These are phyloP conservation scores for Elephas maximus DNA, from an alignment of 2,113 vertebrate genomes.

Conservation along the genomic window DNA sequence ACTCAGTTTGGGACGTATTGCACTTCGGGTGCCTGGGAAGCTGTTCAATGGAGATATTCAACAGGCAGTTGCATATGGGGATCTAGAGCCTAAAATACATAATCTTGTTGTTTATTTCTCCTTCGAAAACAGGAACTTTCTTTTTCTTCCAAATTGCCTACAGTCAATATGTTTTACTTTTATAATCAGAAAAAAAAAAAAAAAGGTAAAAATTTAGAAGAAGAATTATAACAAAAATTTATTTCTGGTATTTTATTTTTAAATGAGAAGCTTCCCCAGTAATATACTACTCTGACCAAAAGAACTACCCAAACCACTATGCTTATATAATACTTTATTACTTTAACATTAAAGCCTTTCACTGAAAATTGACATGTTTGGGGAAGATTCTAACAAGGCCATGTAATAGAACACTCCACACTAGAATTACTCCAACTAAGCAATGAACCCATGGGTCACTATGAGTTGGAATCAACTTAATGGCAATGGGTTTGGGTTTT, in stretches of 20 bases:
- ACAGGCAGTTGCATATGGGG: background rate
- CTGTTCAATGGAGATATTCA: constrained; percentile 21
- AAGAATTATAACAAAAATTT: constrained; percentile 28
- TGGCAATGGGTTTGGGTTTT: no score
- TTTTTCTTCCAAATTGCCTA: constrained; percentile 56
- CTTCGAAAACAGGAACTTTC: constrained; percentile 28
- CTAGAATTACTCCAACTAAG: constrained; percentile 30
- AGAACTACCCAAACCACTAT: background rate
- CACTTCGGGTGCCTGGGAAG: background rate
- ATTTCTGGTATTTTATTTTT: constrained; percentile 42
- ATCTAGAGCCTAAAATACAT: constrained; percentile 20
- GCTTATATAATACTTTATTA: constrained; percentile 34
- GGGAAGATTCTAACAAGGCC: constrained; percentile 33
- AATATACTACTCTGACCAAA: constrained; percentile 4
- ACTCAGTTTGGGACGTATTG: background rate
- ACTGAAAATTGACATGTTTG: constrained; percentile 13
- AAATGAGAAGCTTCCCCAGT: background rate
- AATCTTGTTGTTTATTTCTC: constrained; percentile 46
- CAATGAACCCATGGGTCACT: background rate
- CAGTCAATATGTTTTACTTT: constrained; percentile 29
- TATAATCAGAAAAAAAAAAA: constrained; percentile 31
- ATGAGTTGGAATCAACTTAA: no score
- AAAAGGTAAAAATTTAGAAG: background rate
- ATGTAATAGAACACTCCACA: background rate
- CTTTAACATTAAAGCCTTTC: background rate